Evolutionary conservation across 2,888 invertebrate genomes (phyloP), one percentile per base, ranked within the genome.

Genomic region (Erebia epiphron): DNA sequence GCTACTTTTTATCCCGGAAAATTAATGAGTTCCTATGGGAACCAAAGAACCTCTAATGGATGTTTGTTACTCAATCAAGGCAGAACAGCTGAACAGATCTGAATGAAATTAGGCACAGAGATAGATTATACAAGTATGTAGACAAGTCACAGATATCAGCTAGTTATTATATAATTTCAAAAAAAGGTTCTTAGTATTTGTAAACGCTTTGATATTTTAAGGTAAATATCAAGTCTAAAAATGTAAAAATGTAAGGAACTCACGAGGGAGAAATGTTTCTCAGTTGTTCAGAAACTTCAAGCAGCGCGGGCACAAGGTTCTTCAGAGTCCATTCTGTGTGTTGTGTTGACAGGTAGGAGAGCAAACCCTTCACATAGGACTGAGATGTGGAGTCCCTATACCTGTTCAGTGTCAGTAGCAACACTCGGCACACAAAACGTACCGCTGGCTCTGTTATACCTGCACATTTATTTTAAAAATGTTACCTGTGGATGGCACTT

Each of bases 331-430:
- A 94, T 82, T 96, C 95, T 74, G 95, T 94, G 83, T 98, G 96
- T 67, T 94, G 90, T 67, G 94, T 93, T 1, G 95, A 87, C 16
- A 98, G 91, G 70, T 95, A 95, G 49, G 91, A 86, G 35, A 98
- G 94, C 68, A 98, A 89, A 73, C 95, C 94, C 76, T 95, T 95
- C 9, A 98, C 95, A 79, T 96, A 95, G 16, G 95, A 94, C 83
- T 97, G 96, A 0, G 98, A 98, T 67, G 95, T 93, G 52, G 95
- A 94, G 86, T 98, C 98, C 79, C 96, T 94, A 83, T 98, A 98
- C 77, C 97, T 95, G 72, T 96, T 96, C 76, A 98, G 89, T 1
- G 97, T 97, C 70, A 96, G 94, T 49, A 96, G 95, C 78, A 98
- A 89, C 71, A 96, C 94, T 82, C 96, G 96, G 81, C 97, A 97